Percentiles rank a stretch among this genome's conserved stretches.
These are phyloP conservation scores for Apamea epomidion DNA, from an alignment of 2,888 invertebrate genomes.

Conservation along the genomic window DNA sequence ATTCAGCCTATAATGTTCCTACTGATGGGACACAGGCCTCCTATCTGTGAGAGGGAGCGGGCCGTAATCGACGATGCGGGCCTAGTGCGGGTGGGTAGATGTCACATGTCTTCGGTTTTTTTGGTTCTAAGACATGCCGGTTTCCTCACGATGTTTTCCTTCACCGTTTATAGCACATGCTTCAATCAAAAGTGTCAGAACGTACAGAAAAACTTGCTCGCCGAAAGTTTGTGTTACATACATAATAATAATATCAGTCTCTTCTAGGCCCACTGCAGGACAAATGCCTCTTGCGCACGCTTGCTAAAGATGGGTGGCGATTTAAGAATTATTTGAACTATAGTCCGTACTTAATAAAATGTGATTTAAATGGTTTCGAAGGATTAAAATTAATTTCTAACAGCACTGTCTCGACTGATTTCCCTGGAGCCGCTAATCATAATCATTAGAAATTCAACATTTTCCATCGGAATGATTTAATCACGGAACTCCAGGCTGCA, in stretches of 20 bases:
- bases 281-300: background rate
- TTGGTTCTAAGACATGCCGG: background rate
- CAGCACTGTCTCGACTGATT: background rate
- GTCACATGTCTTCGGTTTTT: background rate
- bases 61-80: background rate
- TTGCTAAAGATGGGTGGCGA: background rate
- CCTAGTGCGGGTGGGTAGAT: background rate
- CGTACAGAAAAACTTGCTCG: background rate
- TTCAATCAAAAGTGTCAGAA: background rate
- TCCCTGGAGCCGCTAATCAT: constrained; percentile 57
- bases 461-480: constrained; percentile 84
- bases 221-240: background rate
- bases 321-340: background rate
- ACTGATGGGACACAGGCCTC: background rate
- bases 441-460: constrained; percentile 73
- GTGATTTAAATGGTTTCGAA: background rate
- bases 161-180: no score
- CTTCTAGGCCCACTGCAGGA: no score
- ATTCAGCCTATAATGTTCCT: background rate
- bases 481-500: constrained; percentile 75
- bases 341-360: background rate
- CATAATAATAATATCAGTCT: background rate
- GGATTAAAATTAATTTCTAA: background rate
- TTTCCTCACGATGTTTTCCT: no score
- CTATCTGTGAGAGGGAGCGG: background rate